A percentile compares a stretch with the other conserved stretches of the same genome.
Evolutionary conservation across 2,797 vertebrate genomes (phyloP).

Genomic region (Allobates femoralis): DNA sequence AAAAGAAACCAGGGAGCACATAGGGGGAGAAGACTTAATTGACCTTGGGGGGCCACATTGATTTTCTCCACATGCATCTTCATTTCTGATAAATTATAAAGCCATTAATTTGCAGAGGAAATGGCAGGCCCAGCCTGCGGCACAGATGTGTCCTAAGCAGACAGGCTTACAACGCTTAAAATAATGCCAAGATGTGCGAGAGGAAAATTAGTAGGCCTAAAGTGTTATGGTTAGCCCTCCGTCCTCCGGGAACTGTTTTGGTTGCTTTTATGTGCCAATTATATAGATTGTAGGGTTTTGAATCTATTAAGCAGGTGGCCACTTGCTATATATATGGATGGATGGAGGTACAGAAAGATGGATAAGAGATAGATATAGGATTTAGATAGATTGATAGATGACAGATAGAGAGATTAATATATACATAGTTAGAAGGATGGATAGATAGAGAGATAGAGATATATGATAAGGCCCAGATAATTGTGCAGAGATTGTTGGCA

Average conservation of each 20-base stretch:
- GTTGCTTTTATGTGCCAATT: constrained; percentile 84
- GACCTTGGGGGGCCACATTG: constrained; percentile 93
- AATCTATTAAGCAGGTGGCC: not conserved
- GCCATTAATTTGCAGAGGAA: constrained; percentile 97
- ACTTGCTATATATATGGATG: not conserved
- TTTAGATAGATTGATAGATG: not conserved
- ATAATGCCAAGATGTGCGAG: constrained; percentile 80
- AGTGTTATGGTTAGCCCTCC: constrained; percentile 89
- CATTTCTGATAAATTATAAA: constrained; percentile 98
- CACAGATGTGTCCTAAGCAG: constrained; percentile 94
- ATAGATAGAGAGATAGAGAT: not conserved
- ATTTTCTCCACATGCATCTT: constrained; percentile 94
- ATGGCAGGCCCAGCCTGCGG: constrained; percentile 90
- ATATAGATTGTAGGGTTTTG: constrained; percentile 73
- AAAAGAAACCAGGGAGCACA: constrained; percentile 72
- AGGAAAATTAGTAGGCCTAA: constrained; percentile 83
- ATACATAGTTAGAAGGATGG: not conserved
- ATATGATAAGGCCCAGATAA: not conserved
- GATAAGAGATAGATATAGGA: not conserved
- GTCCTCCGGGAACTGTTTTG: constrained; percentile 83
- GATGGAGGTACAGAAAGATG: not conserved
- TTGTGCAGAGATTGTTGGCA: not conserved
- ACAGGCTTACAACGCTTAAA: constrained; percentile 81
- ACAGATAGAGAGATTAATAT: not conserved
- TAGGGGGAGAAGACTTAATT: constrained; percentile 83